Evolutionary conservation across 2,888 invertebrate genomes (phyloP), one percentile per base, ranked within the genome.

Genomic region (Eurytoma adleriae): DNA sequence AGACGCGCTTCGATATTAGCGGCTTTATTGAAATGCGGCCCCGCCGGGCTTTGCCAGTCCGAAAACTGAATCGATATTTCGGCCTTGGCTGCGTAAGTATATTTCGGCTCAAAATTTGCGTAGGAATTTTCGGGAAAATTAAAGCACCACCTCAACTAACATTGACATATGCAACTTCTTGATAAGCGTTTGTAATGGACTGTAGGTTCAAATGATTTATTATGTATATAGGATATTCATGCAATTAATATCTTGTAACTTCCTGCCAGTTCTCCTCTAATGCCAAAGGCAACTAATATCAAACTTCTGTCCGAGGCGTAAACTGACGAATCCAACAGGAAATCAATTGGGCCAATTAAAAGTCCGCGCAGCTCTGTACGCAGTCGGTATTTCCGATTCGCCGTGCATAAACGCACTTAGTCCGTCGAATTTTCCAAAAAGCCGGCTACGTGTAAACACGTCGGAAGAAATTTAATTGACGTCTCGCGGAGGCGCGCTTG

Each of bases 1-100:
- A 14, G 30, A 61, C 10, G 67, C 59, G 66, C 27, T 59, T 62
- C 67, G 68, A 77, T 80, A 80, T 73, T 80, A 73, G 77, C 67
- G 52, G 72, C 69, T 78, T 73, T 74, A 80, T 80, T 80, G 73
- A 80, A 80, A 73, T 77, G 69, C 77, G 27, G 13, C 27, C 18
- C 16, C 24, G 16, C 54, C 16, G 13, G 16, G 57, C 10, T 66
- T 50, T 20, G 61, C 13, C 40, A 68, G 24, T 68, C 59, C 56
- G 48, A 69, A 68, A 78, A 57, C 27, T 64, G 20, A 79, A 79
- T 79, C 74, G 57, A 79, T 74, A 79, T 69, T 56, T 74, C 69
- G 20, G 16, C 52, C 61, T 54, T 54, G 20, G 40, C 56, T 59
- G 54, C 54, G 24, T 24, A 24, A 24, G 2, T 24, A 24, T 24